phyloP scores from a whole-genome alignment of 1,140 invertebrate species.

The Planococcus citri region DNA sequence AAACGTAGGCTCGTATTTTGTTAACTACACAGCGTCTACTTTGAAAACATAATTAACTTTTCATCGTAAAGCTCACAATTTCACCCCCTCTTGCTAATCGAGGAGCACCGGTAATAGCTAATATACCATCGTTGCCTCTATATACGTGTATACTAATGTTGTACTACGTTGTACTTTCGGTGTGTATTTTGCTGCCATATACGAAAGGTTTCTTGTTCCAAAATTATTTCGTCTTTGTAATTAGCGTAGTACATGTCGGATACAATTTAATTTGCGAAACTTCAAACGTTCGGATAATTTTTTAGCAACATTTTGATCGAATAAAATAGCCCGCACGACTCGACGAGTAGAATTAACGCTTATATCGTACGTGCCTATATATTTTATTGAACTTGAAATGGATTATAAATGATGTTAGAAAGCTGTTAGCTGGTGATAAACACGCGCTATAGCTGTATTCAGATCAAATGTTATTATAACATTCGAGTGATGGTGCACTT shows the following conservation, averaged over 20 bases:
- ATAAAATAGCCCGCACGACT: not conserved
- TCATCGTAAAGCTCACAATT: conserved; percentile 18
- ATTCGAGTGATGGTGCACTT: not conserved
- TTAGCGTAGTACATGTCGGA: not conserved
- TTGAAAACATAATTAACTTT: conserved; percentile 19
- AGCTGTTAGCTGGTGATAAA: conserved; percentile 6
- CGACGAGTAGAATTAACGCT: too few relatives aligned
- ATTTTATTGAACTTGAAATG: not conserved
- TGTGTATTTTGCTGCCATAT: not conserved
- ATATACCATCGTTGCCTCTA: not conserved
- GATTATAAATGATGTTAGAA: not conserved
- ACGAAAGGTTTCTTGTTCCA: conserved; percentile 9
- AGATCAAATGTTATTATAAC: not conserved
- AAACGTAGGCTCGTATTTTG: conserved; percentile 4
- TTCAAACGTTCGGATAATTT: not conserved
- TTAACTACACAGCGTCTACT: conserved; percentile 10
- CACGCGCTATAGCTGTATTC: conserved; percentile 3
- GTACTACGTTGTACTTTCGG: conserved; percentile 1
- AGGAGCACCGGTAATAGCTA: not conserved
- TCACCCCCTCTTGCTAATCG: not conserved
- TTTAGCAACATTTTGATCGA: not conserved
- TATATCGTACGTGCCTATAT: not conserved
- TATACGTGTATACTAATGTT: not conserved
- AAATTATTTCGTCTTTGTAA: conserved; percentile 14
- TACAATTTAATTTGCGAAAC: not conserved